These are phyloP conservation scores for Caerostris darwini DNA, from an alignment of 1,140 invertebrate genomes.

Conservation along the genomic window DNA sequence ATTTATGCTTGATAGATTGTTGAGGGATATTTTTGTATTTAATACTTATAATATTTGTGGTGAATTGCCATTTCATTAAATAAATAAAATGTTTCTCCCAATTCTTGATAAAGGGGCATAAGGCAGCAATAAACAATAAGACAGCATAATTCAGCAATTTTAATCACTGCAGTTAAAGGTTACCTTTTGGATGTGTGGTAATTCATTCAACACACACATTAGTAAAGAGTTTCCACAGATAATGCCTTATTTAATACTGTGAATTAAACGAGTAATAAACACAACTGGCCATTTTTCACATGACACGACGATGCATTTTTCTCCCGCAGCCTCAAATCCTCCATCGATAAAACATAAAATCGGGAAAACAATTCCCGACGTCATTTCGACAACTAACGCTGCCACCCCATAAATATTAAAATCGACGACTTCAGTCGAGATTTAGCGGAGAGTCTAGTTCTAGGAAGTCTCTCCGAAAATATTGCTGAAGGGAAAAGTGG, in stretches of 20 bases:
- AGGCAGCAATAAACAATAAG: background rate
- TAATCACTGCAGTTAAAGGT: no score
- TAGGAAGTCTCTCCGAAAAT: background rate
- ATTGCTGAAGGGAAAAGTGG: background rate
- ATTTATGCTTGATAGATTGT: no score
- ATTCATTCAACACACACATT: background rate
- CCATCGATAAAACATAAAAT: background rate
- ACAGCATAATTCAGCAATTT: background rate
- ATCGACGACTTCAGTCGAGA: conserved; percentile 7
- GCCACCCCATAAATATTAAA: conserved; percentile 32
- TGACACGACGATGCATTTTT: background rate
- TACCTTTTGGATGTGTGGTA: background rate
- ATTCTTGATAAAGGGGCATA: background rate
- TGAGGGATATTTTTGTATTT: no score
- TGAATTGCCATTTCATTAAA: no score
- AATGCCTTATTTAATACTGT: no score
- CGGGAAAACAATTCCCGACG: background rate
- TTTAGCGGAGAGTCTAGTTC: background rate
- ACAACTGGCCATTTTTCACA: background rate
- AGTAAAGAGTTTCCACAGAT: background rate
- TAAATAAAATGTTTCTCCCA: background rate
- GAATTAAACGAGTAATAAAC: no score
- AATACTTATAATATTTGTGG: no score
- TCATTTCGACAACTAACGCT: conserved; percentile 32
- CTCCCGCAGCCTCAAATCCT: background rate